Evolutionary conservation across 2,113 vertebrate genomes (phyloP), one percentile per base, ranked within the genome.

Genomic region (Narcine bancroftii): DNA sequence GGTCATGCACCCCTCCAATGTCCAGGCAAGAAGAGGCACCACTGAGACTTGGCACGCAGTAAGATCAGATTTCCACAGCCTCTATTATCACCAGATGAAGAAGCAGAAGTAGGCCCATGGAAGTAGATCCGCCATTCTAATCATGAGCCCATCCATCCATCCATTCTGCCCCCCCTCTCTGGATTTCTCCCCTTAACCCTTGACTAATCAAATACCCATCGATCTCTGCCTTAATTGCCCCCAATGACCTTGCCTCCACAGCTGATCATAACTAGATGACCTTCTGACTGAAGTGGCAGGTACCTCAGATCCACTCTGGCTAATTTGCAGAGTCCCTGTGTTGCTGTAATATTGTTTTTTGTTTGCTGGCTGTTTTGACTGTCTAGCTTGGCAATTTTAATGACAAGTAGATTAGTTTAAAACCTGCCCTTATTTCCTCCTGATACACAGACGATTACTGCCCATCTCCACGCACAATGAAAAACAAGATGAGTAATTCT

Each of bases 401-500:
- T 92, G 36, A 42, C 10, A 93, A n/a, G 66, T 50, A 76, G 69
- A 93, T 93, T 92, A 77, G 79, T 75, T 42, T 92, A 76, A 93
- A 93, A 93, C 56, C n/a, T 93, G 77, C 81, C 92, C 92, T 45
- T 6, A 42, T 93, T 92, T 36, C 92, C 36, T 15, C 92, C 93
- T 66, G 63, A 45, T 92, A 39, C n/a, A 72, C 39, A 91, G 60
- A 0, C 2, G 92, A 63, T 69, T 69, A 92, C 92, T 93, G 94
- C 92, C 83, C 87, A 92, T 72, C 93, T 93, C 26, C 66, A 42
- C 56, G 36, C 36, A 9, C 56, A 89, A 89, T 42, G 63, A 66
- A 42, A 69, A 89, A 89, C 60, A 39, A 60, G 33, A 60, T 26
- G 45, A 91, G 69, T 69, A 69, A 69, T 91, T 91, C 39, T 91